phyloP scores from a whole-genome alignment of 2,113 vertebrate genomes.

The Zonotrichia leucophrys region DNA sequence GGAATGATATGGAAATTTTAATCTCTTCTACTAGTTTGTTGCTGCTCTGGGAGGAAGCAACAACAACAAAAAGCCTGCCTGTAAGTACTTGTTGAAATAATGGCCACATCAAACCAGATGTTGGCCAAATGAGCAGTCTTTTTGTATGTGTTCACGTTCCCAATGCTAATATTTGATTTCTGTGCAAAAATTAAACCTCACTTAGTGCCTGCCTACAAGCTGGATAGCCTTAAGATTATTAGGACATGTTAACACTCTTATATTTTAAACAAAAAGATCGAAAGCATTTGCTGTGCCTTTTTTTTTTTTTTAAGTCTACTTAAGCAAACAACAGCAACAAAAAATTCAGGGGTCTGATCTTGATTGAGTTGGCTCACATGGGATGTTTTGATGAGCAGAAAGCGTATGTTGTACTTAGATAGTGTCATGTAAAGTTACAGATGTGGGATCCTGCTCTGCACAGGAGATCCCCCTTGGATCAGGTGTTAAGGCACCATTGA shows the following conservation, averaged over 20 bases:
- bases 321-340: background rate
- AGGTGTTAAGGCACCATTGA: background rate
- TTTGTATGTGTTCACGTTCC: background rate
- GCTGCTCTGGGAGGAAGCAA: slow-evolving; percentile 52
- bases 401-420: background rate
- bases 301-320: background rate
- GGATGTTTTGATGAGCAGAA: background rate
- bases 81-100: slow-evolving; percentile 50
- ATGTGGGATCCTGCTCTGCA: background rate
- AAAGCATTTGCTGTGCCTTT: background rate
- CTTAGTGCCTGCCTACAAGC: background rate
- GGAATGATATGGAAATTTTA: slow-evolving; percentile 28
- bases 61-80: slow-evolving; percentile 8
- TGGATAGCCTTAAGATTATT: slow-evolving; percentile 5
- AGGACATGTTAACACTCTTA: background rate
- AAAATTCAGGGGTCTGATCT: background rate
- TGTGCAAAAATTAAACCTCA: background rate
- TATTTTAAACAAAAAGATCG: background rate
- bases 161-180: slow-evolving; percentile 44
- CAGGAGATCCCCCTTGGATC: background rate
- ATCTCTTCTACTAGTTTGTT: slow-evolving; percentile 29
- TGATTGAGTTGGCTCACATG: background rate
- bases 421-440: background rate
- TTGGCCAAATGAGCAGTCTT: slow-evolving; percentile 33
- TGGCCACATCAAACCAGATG: slow-evolving; percentile 15